phyloP scores from a whole-genome alignment of 2,113 vertebrate genomes.

The Elaphurus davidianus region DNA sequence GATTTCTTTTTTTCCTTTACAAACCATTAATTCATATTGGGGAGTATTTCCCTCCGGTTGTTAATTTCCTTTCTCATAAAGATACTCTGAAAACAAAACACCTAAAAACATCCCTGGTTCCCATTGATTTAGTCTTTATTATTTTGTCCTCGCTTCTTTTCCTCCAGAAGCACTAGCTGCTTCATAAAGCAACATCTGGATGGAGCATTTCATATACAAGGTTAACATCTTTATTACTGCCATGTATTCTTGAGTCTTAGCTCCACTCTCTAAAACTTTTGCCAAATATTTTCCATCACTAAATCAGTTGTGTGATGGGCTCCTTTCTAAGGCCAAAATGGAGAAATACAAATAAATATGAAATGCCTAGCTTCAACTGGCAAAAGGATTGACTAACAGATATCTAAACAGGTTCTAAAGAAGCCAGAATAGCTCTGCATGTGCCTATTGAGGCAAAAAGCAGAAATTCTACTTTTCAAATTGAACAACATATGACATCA shows the following conservation, averaged over 20 bases:
- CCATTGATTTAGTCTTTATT: not conserved
- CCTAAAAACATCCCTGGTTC: not conserved
- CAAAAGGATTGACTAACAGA: constrained; percentile 63
- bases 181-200: constrained; percentile 13
- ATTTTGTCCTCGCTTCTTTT: not conserved
- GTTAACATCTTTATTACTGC: not conserved
- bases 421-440: constrained; percentile 50
- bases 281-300: constrained; percentile 21
- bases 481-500: constrained; percentile 72
- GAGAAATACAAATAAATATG: constrained; percentile 64
- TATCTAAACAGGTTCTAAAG: constrained; percentile 62
- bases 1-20: constrained; percentile 36
- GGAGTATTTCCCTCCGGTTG: constrained; percentile 12
- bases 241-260: not conserved
- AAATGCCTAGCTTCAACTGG: constrained; percentile 64
- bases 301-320: constrained; percentile 44
- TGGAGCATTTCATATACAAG: not conserved
- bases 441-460: constrained; percentile 65
- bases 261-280: not conserved
- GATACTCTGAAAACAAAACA: constrained; percentile 29
- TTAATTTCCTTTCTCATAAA: constrained; percentile 44
- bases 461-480: constrained; percentile 75
- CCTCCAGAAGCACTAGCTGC: not conserved
- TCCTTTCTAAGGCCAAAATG: constrained; percentile 62
- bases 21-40: constrained; percentile 30